phyloP scores from a whole-genome alignment of 2,113 vertebrate species.

The Macquaria australasica region DNA sequence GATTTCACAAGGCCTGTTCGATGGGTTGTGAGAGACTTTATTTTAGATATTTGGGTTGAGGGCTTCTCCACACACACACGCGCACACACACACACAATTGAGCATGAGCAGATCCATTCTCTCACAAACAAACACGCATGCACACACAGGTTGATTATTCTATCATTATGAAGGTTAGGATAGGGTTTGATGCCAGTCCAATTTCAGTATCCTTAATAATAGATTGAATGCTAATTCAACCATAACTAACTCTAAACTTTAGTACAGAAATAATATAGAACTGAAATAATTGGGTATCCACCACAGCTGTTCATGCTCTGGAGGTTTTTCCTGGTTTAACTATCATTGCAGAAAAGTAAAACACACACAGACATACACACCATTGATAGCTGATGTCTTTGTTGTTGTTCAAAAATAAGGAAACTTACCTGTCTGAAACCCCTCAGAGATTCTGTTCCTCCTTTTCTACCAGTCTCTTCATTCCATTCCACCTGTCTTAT shows the following conservation, averaged over 20 bases:
- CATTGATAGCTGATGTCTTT: slow-evolving; percentile 10
- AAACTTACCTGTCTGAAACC: background rate
- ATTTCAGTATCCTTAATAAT: background rate
- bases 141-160: slow-evolving; percentile 37
- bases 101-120: background rate
- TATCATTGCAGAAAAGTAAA: background rate
- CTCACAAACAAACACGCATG: background rate
- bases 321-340: background rate
- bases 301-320: background rate
- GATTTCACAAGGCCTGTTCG: slow-evolving; percentile 32
- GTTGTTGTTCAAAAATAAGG: background rate
- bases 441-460: background rate
- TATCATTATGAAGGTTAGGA: background rate
- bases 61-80: background rate
- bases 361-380: background rate
- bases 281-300: background rate
- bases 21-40: slow-evolving; percentile 16
- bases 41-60: slow-evolving; percentile 41
- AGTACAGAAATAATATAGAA: background rate
- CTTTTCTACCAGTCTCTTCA: background rate
- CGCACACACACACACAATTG: background rate
- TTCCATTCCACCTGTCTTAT: background rate
- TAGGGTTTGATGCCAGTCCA: background rate
- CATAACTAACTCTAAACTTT: background rate
- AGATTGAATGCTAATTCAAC: background rate